A percentile compares a stretch with the other conserved stretches of the same genome.
Conservation (phyloP, 2,113 vertebrate species). For the Actenoides lindsayi region DNA sequence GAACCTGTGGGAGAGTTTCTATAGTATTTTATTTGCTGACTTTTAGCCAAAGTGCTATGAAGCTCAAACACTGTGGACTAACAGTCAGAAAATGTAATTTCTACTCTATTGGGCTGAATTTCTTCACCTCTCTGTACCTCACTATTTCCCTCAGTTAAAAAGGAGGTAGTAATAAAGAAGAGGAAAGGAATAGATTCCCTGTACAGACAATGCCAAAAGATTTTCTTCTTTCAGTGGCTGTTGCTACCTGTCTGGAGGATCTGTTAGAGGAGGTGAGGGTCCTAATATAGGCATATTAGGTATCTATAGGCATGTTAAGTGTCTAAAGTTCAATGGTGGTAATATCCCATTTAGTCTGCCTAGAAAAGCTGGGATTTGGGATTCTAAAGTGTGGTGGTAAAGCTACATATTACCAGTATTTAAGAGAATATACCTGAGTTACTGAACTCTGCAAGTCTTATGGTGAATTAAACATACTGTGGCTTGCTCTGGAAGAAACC, state of each 20-base stretch:
- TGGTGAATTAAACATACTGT: neutral
- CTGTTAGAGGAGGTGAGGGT: fast-evolving
- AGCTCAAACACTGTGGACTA: neutral
- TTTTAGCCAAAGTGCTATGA: neutral
- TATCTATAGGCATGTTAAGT: neutral
- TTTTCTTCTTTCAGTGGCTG: neutral
- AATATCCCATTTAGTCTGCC: neutral
- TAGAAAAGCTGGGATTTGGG: neutral
- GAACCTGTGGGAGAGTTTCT: neutral
- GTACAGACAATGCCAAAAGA: neutral
- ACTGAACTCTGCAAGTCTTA: neutral
- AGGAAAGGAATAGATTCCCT: neutral
- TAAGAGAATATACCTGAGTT: neutral
- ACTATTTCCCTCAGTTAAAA: neutral
- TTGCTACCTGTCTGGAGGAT: neutral
- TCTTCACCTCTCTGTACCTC: neutral
- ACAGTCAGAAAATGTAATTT: neutral
- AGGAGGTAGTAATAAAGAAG: neutral
- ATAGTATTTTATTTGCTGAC: neutral
- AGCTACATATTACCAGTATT: neutral
- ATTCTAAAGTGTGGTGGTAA: neutral
- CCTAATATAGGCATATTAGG: neutral
- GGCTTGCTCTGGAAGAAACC: neutral
- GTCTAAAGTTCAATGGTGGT: neutral
- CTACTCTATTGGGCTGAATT: neutral